phyloP scores from a whole-genome alignment of 1,140 invertebrate species.

The Cydia amplana region DNA sequence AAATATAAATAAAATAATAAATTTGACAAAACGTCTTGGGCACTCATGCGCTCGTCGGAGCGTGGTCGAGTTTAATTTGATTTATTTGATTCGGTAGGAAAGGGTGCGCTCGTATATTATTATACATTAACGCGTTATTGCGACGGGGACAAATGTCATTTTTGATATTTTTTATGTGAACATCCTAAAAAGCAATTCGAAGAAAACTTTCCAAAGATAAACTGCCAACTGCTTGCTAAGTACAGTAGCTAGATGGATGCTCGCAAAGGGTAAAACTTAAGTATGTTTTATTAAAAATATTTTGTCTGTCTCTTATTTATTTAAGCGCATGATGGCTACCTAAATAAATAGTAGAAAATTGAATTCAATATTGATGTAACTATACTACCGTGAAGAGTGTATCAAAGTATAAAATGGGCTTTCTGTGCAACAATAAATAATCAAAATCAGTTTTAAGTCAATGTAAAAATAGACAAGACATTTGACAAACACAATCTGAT shows the following conservation, averaged over 20 bases:
- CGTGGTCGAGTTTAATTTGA: conserved; percentile 75
- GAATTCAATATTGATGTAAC: too few relatives aligned
- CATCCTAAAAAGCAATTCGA: conserved; percentile 40
- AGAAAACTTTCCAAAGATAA: conserved; percentile 35
- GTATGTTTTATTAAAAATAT: neutral
- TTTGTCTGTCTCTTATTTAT: too few relatives aligned
- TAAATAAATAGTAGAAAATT: too few relatives aligned
- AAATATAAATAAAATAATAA: conserved; percentile 78
- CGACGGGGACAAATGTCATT: conserved; percentile 39
- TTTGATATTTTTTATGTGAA: conserved; percentile 42
- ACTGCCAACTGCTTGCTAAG: neutral
- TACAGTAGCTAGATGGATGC: neutral
- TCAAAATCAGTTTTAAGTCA: too few relatives aligned
- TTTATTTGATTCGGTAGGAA: conserved; percentile 72
- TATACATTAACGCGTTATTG: conserved; percentile 56
- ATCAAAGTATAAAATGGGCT: too few relatives aligned
- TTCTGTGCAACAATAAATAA: too few relatives aligned
- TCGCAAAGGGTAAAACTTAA: neutral
- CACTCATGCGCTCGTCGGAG: conserved; percentile 69
- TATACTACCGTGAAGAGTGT: too few relatives aligned
- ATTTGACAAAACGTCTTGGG: conserved; percentile 79
- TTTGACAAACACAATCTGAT: too few relatives aligned
- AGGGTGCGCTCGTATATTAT: conserved; percentile 64
- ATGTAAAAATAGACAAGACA: too few relatives aligned
- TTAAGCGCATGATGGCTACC: too few relatives aligned